phyloP scores from a whole-genome alignment of 2,888 invertebrate genomes.

The Agapostemon virescens region DNA sequence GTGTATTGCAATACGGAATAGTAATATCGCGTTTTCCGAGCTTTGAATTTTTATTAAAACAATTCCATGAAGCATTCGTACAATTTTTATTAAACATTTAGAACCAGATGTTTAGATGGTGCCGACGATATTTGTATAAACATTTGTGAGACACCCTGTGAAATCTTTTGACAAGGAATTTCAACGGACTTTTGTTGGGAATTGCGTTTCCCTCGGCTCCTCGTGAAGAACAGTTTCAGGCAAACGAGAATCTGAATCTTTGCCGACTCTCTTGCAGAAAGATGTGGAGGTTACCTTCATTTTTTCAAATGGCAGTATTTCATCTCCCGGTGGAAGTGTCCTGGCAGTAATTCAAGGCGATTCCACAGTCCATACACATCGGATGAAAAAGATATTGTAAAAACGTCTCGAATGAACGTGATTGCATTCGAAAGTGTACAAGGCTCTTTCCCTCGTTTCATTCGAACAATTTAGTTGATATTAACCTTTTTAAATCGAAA shows the following conservation, averaged over 20 bases:
- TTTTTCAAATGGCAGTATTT: neutral
- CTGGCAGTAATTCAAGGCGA: slow-evolving; percentile 17
- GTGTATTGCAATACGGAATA: neutral
- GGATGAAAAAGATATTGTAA: neutral
- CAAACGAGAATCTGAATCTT: neutral
- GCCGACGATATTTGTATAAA: neutral
- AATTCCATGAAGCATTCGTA: neutral
- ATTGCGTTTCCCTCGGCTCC: neutral
- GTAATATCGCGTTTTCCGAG: neutral
- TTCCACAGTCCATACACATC: neutral
- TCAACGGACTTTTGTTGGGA: neutral
- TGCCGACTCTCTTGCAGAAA: neutral
- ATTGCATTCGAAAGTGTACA: neutral
- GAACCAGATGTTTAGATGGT: neutral
- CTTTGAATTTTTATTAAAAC: neutral
- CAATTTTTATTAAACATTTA: neutral
- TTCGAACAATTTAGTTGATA: neutral
- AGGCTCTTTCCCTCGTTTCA: neutral
- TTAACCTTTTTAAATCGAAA: no score
- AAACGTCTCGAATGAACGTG: neutral
- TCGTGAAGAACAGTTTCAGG: neutral
- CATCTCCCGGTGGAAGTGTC: neutral
- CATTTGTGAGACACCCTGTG: neutral
- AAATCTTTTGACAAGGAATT: neutral
- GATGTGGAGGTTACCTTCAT: neutral